Evolutionary conservation across 2,888 invertebrate genomes (phyloP), one percentile per base, ranked within the genome.

Genomic region (Cosmorhoe ocellata): DNA sequence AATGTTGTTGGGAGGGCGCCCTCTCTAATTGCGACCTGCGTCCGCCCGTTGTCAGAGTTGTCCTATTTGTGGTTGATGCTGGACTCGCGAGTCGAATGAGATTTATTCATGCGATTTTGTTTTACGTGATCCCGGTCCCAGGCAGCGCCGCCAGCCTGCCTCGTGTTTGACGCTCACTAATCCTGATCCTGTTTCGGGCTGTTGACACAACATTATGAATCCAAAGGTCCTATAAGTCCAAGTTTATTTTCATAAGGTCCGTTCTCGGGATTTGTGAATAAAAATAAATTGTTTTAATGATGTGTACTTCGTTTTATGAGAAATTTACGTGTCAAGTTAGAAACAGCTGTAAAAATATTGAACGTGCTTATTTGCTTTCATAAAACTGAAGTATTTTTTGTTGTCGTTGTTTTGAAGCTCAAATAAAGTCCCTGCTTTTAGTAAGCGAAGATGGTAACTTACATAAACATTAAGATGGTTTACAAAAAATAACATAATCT

Each of bases 21-120:
- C 81, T 78, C 76, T 81, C 81, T 88, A 85, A 88, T 88, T 88
- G 84, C 79, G 74, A 79, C 73, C 73, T 65, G 71, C 77, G 78
- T 72, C 79, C 72, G 74, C 67, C 73, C 80, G 78, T 77, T 80
- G 81, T 79, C 81, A 77, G 76, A 79, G 65, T 79, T 79, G 66
- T 66, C 68, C 69, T 59, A 63, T 69, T 67, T 72, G 67, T 62
- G 72, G 68, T 66, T 66, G 58, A 66, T 59, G 63, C 61, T 60
- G 60, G 67, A 63, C 67, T 66, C 68, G 60, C 61, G 67, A 68
- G 62, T 61, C 60, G 53, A 59, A 66, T 67, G 63, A 45, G 61
- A 64, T 57, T 56, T 65, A 63, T 67, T 63, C 61, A 63, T 59
- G 56, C 52, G 59, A 51, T 56, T 58, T 59, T 49, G 48, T 55